phyloP scores from a whole-genome alignment of 2,113 vertebrate species.

The Terrapene triunguis region DNA sequence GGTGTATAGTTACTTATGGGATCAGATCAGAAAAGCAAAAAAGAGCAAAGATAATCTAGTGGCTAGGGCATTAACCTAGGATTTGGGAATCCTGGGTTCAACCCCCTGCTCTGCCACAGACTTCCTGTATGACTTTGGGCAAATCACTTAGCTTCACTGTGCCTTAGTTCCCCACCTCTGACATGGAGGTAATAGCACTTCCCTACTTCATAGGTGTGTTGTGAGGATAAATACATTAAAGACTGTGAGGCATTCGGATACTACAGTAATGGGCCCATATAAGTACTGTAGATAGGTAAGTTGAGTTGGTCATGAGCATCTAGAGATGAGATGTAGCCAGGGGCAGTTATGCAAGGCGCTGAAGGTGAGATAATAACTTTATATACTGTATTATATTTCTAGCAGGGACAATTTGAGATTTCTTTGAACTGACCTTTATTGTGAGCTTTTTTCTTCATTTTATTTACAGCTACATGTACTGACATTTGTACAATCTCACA shows the following conservation, averaged over 20 bases:
- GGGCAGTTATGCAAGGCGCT: background rate
- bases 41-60: background rate
- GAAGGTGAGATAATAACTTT: conserved; percentile 68
- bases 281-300: conserved; percentile 55
- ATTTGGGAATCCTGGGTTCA: background rate
- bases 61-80: background rate
- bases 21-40: background rate
- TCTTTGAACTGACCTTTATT: conserved; percentile 73
- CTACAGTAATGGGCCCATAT: conserved; percentile 45
- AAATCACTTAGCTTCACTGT: background rate
- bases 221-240: conserved; percentile 9
- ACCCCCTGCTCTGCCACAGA: background rate
- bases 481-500: conserved; percentile 74
- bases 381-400: conserved; percentile 60
- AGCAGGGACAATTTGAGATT: conserved; percentile 61
- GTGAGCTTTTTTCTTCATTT: conserved; percentile 60
- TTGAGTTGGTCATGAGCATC: conserved; percentile 43
- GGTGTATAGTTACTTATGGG: background rate
- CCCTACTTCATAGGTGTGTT: conserved; percentile 48
- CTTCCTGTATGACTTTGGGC: background rate
- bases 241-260: background rate
- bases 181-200: conserved; percentile 35
- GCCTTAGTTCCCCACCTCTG: background rate
- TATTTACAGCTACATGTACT: conserved; percentile 70
- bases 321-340: conserved; percentile 49